Evolutionary conservation across 2,113 vertebrate genomes (phyloP), one percentile per base, ranked within the genome.

Genomic region (Galbula dea): DNA sequence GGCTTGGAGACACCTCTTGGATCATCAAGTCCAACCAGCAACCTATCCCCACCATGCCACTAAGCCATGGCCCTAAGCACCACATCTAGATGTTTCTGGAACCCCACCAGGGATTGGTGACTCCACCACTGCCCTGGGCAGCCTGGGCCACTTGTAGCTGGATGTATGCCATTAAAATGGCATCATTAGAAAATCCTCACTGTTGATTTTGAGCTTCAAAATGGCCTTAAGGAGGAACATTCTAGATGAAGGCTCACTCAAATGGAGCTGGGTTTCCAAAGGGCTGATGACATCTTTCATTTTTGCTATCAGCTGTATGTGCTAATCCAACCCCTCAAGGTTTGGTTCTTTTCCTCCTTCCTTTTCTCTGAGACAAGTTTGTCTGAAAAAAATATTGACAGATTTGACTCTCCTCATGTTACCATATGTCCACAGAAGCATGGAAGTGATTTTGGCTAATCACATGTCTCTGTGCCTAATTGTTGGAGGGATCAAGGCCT

Each of bases 391-490:
- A 94, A 82, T 79, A 87, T 58, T 89, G 67, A 73, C 71, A 76
- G 79, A 76, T 96, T 77, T 83, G 85, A 30, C 54, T 93, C 59
- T 83, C 69, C 54, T 73, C 58, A 61, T 91, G 58, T 54, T 89
- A 48, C 83, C 93, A 73, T 94, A 94, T 95, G 91, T 66, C 88
- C 79, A 57, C 23, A 20, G 61, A 6, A 32, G 26, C 19, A 46
- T 39, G 55, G 45, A 63, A 83, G 75, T 51, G 11, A 68, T 74
- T 85, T 34, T 54, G 43, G 80, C 58, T 94, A 71, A 80, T 83
- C 49, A 16, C 75, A 17, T 7, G 7, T 73, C 88, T 2, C 0
- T 69, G 11, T 94, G 90, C 34, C 51, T 93, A 55, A 77, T 51
- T 89, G 51, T 61, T 73, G 30, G 34, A 73, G 65, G 55, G 85